Evolutionary conservation across 2,113 vertebrate species (phyloP).

Genomic region (Xiphorhynchus elegans): DNA sequence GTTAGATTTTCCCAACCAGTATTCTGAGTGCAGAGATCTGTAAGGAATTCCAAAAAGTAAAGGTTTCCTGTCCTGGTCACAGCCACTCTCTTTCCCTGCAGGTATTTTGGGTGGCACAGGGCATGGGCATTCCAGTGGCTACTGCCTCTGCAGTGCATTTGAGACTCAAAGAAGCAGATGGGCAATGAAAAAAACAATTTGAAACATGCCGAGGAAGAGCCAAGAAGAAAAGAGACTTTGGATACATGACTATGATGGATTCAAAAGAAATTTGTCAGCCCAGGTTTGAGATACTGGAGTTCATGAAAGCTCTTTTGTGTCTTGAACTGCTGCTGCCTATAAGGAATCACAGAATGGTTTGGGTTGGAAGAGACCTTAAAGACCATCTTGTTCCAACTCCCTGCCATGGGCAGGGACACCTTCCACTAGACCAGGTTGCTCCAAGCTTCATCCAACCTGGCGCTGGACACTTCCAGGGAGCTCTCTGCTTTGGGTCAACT

Average conservation of each 20-base stretch:
- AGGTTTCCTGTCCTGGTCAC: not conserved
- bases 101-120: not conserved
- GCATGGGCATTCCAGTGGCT: not conserved
- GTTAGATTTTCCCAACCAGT: not conserved
- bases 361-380: not conserved
- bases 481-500: not conserved
- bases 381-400: not conserved
- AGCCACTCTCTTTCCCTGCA: not conserved
- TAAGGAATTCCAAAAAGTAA: not conserved
- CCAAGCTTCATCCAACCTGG: not conserved
- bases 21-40: accelerated
- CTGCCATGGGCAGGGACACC: not conserved
- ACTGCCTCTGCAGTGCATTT: not conserved
- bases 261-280: not conserved
- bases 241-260: not conserved
- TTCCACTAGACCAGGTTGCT: accelerated
- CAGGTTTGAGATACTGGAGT: not conserved
- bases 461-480: not conserved
- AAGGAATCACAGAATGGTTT: not conserved
- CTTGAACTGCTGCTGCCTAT: not conserved
- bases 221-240: not conserved
- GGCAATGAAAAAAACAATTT: not conserved
- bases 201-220: not conserved
- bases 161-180: not conserved
- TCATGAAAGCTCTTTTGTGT: not conserved